These are phyloP conservation scores for Trichopria drosophilae DNA, from an alignment of 2,888 invertebrate genomes.

Conservation along the genomic window DNA sequence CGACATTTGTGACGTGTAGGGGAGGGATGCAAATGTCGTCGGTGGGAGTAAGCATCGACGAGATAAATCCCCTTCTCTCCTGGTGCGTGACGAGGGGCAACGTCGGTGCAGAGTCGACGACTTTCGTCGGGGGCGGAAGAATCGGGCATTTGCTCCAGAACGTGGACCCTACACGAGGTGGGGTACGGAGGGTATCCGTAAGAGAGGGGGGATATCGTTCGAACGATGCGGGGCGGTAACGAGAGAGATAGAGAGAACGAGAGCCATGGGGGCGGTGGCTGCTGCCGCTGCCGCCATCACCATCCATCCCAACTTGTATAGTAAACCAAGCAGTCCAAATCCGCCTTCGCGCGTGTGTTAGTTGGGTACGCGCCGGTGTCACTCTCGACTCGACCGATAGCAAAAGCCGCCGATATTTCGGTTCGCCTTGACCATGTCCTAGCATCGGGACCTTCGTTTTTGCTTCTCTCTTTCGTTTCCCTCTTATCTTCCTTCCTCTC, in stretches of 20 bases:
- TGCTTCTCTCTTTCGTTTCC: conserved; percentile 12
- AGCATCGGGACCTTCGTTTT: conserved; percentile 43
- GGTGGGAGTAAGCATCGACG: no score
- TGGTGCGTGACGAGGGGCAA: no score
- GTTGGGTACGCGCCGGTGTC: conserved; percentile 52
- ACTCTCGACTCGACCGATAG: conserved; percentile 50
- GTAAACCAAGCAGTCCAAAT: conserved; percentile 50
- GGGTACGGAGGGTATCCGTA: not conserved
- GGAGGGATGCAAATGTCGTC: no score
- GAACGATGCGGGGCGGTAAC: conserved; percentile 3
- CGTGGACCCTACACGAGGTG: no score
- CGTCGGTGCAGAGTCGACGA: no score
- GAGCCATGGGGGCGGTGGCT: conserved; percentile 59
- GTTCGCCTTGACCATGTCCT: conserved; percentile 53
- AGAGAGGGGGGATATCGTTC: not conserved
- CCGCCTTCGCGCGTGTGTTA: conserved; percentile 47
- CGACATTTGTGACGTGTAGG: no score
- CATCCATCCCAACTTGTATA: conserved; percentile 52
- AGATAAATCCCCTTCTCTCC: no score
- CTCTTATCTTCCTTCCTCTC: conserved; percentile 17
- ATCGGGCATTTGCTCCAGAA: no score
- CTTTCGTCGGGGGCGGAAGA: no score
- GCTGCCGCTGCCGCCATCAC: conserved; percentile 64
- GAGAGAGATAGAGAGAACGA: conserved; percentile 35
- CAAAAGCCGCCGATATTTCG: conserved; percentile 51